Percentiles rank a stretch among this genome's conserved stretches.
phyloP scores from a whole-genome alignment of 2,797 vertebrate species.

The Cichlasoma orientale region DNA sequence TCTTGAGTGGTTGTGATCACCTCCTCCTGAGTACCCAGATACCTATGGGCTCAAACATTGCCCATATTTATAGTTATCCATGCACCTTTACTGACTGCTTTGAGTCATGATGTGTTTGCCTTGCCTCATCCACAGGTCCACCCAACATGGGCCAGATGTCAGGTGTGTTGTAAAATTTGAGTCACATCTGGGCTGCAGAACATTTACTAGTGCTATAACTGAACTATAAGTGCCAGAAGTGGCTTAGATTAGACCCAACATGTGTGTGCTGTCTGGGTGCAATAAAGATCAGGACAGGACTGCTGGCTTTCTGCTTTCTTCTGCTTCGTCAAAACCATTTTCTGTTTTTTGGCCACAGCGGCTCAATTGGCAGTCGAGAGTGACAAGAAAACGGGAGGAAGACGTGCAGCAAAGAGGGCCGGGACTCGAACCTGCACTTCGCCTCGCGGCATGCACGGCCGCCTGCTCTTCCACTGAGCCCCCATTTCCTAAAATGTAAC shows the following conservation, averaged over 20 bases:
- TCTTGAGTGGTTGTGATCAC: background rate
- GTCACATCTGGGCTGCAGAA: conserved; percentile 2
- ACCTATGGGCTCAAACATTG: rapidly evolving
- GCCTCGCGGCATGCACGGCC: no score
- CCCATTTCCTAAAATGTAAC: background rate
- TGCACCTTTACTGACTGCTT: background rate
- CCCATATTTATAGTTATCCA: background rate
- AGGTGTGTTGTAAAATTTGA: background rate
- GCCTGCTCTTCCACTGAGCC: no score
- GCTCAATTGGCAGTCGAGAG: no score
- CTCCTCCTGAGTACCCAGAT: background rate
- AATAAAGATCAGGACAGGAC: background rate
- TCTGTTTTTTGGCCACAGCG: background rate
- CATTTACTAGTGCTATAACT: background rate
- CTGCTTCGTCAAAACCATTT: background rate
- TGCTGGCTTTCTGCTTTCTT: background rate
- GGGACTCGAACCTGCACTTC: no score
- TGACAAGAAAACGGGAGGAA: no score
- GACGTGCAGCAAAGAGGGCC: no score
- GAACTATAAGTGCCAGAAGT: background rate
- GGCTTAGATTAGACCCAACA: background rate
- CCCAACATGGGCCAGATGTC: background rate
- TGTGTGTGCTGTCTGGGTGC: background rate
- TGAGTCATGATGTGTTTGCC: background rate
- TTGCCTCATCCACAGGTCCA: background rate